phyloP scores from a whole-genome alignment of 2,113 vertebrate species.

The Rhizomys pruinosus region DNA sequence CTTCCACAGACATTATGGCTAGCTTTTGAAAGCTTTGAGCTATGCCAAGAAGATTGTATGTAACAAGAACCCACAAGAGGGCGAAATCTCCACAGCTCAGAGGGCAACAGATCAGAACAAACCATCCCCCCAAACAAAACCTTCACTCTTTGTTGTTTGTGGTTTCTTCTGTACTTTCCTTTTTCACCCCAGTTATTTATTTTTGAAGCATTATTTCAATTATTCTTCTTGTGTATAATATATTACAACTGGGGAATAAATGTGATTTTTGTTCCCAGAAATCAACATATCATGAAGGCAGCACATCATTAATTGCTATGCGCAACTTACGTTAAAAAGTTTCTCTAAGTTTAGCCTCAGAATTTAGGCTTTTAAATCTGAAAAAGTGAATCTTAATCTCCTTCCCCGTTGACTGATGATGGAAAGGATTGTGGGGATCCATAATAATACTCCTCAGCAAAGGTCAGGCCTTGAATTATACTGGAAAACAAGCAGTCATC shows the following conservation, averaged over 20 bases:
- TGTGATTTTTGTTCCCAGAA: background rate
- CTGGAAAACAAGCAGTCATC: background rate
- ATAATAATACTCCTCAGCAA: background rate
- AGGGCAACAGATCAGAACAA: too few relatives aligned
- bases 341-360: background rate
- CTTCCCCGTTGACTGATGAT: background rate
- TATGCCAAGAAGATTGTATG: background rate
- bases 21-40: too few relatives aligned
- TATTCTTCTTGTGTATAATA: background rate
- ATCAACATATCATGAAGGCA: background rate
- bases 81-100: background rate
- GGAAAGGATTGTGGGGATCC: background rate
- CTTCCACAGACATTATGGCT: too few relatives aligned
- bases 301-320: background rate
- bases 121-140: background rate
- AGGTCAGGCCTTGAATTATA: slow-evolving; percentile 27
- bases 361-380: background rate
- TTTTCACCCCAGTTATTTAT: background rate
- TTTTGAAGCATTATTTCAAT: background rate
- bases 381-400: background rate
- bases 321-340: background rate
- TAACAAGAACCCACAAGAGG: slow-evolving; percentile 38
- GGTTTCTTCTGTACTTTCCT: background rate
- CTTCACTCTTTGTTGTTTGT: background rate
- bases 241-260: background rate